Percentiles rank a stretch among this genome's conserved stretches.
phyloP scores from a whole-genome alignment of 2,797 vertebrate species.

The Naso thynnoides region DNA sequence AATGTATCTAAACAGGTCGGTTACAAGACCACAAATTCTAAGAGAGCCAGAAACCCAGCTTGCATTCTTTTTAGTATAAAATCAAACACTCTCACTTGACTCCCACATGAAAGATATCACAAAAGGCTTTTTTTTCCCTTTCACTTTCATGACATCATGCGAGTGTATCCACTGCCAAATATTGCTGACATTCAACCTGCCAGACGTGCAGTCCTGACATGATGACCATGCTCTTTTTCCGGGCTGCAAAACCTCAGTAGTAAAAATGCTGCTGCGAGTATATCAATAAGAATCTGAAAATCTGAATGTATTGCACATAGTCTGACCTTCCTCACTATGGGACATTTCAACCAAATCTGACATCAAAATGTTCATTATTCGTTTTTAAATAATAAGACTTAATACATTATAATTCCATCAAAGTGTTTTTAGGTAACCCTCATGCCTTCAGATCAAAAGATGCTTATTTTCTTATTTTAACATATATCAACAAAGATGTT shows the following conservation, averaged over 20 bases:
- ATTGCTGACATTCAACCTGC: slow-evolving; percentile 15
- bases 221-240: not conserved
- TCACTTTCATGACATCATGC: not conserved
- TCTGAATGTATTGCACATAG: slow-evolving; percentile 21
- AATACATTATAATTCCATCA: not conserved
- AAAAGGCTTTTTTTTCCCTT: not conserved
- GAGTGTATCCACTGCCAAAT: slow-evolving; percentile 18
- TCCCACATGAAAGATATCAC: not conserved
- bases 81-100: slow-evolving; percentile 11
- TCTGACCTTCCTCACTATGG: slow-evolving; percentile 16
- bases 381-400: not conserved
- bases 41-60: slow-evolving; percentile 3
- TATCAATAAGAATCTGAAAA: slow-evolving; percentile 4
- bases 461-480: slow-evolving; percentile 21
- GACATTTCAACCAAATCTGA: not conserved
- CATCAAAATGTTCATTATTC: slow-evolving; percentile 4
- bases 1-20: slow-evolving; percentile 37
- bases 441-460: slow-evolving; percentile 14
- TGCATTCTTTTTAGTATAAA: not conserved
- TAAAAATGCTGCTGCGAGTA: slow-evolving; percentile 12
- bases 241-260: slow-evolving; percentile 11
- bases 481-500: not conserved
- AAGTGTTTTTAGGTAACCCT: not conserved
- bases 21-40: not conserved
- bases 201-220: not conserved